Evolutionary conservation across 2,888 invertebrate genomes (phyloP), one percentile per base, ranked within the genome.

Genomic region (Andricus curvator): DNA sequence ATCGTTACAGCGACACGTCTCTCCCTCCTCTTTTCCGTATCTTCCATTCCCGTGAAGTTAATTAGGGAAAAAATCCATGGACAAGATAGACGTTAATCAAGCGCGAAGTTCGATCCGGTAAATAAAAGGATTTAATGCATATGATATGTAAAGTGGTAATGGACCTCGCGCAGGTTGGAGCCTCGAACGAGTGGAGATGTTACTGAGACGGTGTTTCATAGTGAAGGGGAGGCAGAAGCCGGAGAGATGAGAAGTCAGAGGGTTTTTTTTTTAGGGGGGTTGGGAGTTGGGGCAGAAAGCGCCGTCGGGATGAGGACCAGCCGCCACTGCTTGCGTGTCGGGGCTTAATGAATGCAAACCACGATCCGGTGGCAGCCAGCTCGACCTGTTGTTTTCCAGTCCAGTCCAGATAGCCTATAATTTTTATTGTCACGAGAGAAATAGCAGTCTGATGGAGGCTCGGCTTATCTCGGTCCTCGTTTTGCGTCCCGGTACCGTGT

Each of bases 391-490:
- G 94, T 94, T 94, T 94, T 94, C 94, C 94, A 94, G 93, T 94
- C 94, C 94, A 94, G 93, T 93, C 93, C 93, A 94, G 93, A 94
- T 94, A 94, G 94, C 93, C 94, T 94, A 94, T 94, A 94, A 94
- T 94, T 94, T 94, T 94, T 94, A 94, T 94, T 94, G 94, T 94
- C 94, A 94, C 94, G 94, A 93, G 93, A 93, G 93, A 93, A 93
- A 93, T 93, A 93, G 93, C 94, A 93, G 93, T 93, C 93, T 93
- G 94, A 93, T 93, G 93, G 93, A 93, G 92, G 89, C 90, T 88
- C 88, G 86, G 89, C 90, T 92, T 92, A 91, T 92, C 91, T 91
- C 87, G 88, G 87, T 91, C 88, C 89, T 92, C 89, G 87, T 91
- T 91, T 91, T 90, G 88, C 88, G 86, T 87, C 89, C 88, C 85